Evolutionary conservation across 1,140 invertebrate species (phyloP).

Genomic region (Apolygus lucorum): DNA sequence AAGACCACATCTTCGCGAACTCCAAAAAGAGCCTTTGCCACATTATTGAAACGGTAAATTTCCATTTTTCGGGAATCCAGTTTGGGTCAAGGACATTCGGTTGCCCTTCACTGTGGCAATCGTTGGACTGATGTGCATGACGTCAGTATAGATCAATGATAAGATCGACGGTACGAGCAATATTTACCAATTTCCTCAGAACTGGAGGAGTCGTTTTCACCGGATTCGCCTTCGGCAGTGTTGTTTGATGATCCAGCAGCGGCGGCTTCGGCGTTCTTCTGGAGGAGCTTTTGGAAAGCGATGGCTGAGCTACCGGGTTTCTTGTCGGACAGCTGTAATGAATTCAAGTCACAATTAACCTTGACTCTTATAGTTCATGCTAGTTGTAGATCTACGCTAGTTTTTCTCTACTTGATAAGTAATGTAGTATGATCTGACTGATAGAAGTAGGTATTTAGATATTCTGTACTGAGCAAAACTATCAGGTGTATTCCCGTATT

Average conservation of each 20-base stretch:
- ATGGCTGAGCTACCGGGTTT: slow-evolving; percentile 26
- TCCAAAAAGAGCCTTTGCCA: too few relatives aligned
- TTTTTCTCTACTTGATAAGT: too few relatives aligned
- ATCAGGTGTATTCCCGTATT: too few relatives aligned
- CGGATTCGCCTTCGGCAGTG: slow-evolving; percentile 19
- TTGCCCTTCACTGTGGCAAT: background rate
- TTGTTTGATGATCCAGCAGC: background rate
- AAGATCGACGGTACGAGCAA: background rate
- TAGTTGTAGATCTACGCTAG: too few relatives aligned
- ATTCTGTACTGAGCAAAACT: too few relatives aligned
- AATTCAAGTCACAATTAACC: too few relatives aligned
- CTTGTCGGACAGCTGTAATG: slow-evolving; percentile 1
- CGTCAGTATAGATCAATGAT: slow-evolving; percentile 15
- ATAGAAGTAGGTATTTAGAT: too few relatives aligned
- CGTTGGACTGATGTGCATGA: background rate
- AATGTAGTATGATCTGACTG: too few relatives aligned
- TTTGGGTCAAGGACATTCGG: background rate
- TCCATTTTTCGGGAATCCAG: too few relatives aligned
- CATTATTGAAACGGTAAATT: too few relatives aligned
- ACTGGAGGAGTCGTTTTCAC: slow-evolving; percentile 5
- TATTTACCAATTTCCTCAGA: slow-evolving; percentile 21
- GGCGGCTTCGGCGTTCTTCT: slow-evolving; percentile 7
- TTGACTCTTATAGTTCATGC: too few relatives aligned
- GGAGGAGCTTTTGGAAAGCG: slow-evolving; percentile 27
- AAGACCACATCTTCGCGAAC: too few relatives aligned